phyloP scores from a whole-genome alignment of 2,113 vertebrate genomes.

The Platysternon megacephalum region DNA sequence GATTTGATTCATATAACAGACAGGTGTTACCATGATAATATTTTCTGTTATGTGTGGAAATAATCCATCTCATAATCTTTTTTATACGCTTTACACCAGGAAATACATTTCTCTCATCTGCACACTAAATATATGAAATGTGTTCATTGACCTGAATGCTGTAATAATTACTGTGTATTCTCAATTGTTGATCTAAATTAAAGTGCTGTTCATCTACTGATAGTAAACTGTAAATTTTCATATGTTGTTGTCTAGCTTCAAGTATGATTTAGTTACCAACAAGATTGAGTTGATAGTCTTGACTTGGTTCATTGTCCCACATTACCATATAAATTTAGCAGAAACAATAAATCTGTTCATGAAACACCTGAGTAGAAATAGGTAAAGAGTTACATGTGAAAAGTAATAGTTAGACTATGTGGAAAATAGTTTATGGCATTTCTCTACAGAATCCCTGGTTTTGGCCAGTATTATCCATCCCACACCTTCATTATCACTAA shows the following conservation, averaged over 20 bases:
- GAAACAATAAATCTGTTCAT: not conserved
- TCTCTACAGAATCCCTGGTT: not conserved
- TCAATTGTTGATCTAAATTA: not conserved
- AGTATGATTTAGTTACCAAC: not conserved
- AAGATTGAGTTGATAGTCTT: not conserved
- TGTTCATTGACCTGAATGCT: not conserved
- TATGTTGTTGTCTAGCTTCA: not conserved
- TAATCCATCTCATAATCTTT: not conserved
- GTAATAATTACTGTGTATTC: not conserved
- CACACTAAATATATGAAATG: not conserved
- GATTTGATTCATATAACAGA: not conserved
- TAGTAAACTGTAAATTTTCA: not conserved
- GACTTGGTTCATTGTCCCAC: not conserved
- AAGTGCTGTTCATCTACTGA: not conserved
- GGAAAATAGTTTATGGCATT: not conserved
- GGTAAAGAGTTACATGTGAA: not conserved
- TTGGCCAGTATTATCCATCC: not conserved
- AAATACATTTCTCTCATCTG: not conserved
- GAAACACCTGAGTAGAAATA: not conserved
- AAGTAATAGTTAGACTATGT: not conserved
- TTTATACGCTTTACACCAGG: not conserved
- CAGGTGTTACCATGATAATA: not conserved
- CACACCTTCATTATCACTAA: not conserved
- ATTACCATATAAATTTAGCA: not conserved
- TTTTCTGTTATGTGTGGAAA: not conserved